Evolutionary conservation across 1,140 invertebrate species (phyloP).

Genomic region (Drosophila yakuba): DNA sequence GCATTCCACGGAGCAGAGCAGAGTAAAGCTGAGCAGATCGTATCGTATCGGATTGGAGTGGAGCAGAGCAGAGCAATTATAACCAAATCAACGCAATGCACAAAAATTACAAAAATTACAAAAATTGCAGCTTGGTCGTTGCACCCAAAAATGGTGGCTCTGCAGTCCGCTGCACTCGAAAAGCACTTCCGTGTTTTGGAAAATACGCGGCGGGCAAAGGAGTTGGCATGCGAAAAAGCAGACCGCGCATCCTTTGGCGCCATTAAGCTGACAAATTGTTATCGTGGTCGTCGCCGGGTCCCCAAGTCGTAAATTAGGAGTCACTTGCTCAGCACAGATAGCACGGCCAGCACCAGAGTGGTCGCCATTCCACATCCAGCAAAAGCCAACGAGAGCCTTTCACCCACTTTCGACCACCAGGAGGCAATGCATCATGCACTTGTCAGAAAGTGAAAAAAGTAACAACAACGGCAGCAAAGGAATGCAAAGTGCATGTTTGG

Average conservation of each 20-base stretch:
- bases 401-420: slow-evolving; percentile 74
- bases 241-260: slow-evolving; percentile 69
- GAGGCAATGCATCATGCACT: slow-evolving; percentile 80
- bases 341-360: slow-evolving; percentile 1
- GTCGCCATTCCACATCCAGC: slow-evolving; percentile 15
- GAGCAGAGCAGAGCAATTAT: slow-evolving; percentile 33
- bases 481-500: neutral
- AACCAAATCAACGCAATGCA: slow-evolving; percentile 59
- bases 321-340: slow-evolving; percentile 45
- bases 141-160: slow-evolving; percentile 31
- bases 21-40: slow-evolving; percentile 24
- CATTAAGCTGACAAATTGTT: slow-evolving; percentile 83
- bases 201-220: neutral
- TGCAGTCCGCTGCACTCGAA: slow-evolving; percentile 9
- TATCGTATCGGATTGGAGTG: slow-evolving; percentile 11
- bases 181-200: slow-evolving; percentile 53
- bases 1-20: slow-evolving; percentile 31
- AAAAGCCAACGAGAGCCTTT: slow-evolving; percentile 58
- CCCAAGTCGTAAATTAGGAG: slow-evolving; percentile 76
- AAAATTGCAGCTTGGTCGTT: slow-evolving; percentile 52
- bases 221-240: slow-evolving; percentile 11
- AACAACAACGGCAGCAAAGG: slow-evolving; percentile 23
- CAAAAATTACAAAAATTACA: slow-evolving; percentile 47
- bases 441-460: slow-evolving; percentile 63
- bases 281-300: slow-evolving; percentile 58